Conservation (phyloP, 2,797 vertebrate genomes). For the Scarus forsteni region DNA sequence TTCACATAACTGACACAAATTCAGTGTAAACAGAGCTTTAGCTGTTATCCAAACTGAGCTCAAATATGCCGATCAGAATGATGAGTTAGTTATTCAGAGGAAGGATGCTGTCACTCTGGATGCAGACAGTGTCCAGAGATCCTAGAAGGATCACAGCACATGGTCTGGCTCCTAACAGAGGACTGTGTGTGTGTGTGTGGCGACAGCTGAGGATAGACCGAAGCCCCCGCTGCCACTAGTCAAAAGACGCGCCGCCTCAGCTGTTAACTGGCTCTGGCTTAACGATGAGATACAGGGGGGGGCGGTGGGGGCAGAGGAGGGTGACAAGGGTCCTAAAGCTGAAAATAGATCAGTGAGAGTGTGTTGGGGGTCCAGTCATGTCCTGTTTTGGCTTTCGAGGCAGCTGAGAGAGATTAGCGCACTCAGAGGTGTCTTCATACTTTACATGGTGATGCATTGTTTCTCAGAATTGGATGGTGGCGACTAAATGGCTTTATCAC, state of each 20-base stretch:
- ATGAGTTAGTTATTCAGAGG: background rate
- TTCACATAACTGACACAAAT: no score
- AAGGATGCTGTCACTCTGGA: constrained; percentile 41
- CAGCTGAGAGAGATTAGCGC: constrained; percentile 67
- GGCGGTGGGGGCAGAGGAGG: background rate
- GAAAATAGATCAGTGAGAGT: constrained; percentile 76
- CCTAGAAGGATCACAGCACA: constrained; percentile 50
- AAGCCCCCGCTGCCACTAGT: constrained; percentile 66
- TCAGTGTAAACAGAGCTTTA: background rate
- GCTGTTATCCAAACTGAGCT: background rate
- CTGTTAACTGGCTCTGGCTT: constrained; percentile 74
- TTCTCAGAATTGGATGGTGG: constrained; percentile 3
- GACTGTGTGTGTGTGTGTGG: constrained; percentile 40
- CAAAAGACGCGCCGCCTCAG: constrained; percentile 73
- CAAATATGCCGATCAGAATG: constrained; percentile 1
- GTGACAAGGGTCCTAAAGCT: constrained; percentile 59
- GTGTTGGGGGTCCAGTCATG: constrained; percentile 39
- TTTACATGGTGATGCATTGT: constrained; percentile 46
- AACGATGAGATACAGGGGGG: constrained; percentile 43
- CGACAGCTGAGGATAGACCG: constrained; percentile 76
- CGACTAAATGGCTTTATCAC: constrained; percentile 7
- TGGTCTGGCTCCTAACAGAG: constrained; percentile 58
- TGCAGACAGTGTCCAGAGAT: constrained; percentile 33
- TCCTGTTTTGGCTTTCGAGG: constrained; percentile 66
- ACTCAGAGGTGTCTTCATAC: constrained; percentile 48